A percentile compares a stretch with the other conserved stretches of the same genome.
phyloP scores from a whole-genome alignment of 2,113 vertebrate genomes.

The Caranx ignobilis region DNA sequence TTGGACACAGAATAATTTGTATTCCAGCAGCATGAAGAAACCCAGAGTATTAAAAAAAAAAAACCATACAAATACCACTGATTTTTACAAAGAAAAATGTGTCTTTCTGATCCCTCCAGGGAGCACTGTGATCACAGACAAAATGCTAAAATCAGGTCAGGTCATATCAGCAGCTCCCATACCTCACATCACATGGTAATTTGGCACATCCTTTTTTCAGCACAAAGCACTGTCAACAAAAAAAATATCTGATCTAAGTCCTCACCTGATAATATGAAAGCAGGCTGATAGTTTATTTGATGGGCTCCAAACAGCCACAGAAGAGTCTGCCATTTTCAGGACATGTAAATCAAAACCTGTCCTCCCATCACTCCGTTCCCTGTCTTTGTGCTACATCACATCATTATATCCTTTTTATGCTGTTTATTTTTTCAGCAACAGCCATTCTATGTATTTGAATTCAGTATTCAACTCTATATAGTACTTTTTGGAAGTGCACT shows the following conservation, averaged over 20 bases:
- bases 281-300: conserved; percentile 52
- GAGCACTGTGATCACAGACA: conserved; percentile 61
- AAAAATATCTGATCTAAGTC: conserved; percentile 60
- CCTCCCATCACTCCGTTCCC: background rate
- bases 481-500: no score
- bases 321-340: conserved; percentile 32
- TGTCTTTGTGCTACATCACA: background rate
- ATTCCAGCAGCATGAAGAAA: conserved; percentile 31
- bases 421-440: background rate
- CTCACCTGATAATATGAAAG: conserved; percentile 62
- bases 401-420: background rate
- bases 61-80: conserved; percentile 27
- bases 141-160: conserved; percentile 76
- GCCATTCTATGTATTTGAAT: no score
- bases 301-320: conserved; percentile 31
- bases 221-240: conserved; percentile 54
- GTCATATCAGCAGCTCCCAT: conserved; percentile 69
- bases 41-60: background rate
- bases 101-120: conserved; percentile 41
- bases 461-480: no score
- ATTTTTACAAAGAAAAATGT: conserved; percentile 52
- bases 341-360: background rate
- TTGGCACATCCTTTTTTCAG: conserved; percentile 50
- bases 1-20: conserved; percentile 14
- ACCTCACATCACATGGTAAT: conserved; percentile 56